Evolutionary conservation across 2,888 invertebrate genomes (phyloP).

Genomic region (Fragum sueziense): DNA sequence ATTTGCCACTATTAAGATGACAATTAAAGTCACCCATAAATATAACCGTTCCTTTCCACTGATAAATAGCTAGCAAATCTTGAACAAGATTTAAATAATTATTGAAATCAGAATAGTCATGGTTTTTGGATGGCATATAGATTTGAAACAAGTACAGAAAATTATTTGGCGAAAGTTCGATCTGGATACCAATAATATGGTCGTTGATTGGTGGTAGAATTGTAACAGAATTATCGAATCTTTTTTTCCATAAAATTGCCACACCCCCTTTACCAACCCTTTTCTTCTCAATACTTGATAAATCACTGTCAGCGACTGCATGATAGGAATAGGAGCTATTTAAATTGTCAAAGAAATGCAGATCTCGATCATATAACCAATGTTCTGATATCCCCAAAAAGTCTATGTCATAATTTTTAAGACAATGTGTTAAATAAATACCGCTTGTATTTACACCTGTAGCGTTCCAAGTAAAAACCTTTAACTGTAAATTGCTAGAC

Average conservation of each 20-base stretch:
- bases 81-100: background rate
- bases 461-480: background rate
- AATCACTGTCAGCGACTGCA: background rate
- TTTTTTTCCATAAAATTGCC: background rate
- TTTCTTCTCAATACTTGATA: background rate
- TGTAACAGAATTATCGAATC: background rate
- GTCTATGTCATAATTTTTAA: background rate
- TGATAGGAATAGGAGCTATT: background rate
- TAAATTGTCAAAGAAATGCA: background rate
- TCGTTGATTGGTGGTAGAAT: background rate
- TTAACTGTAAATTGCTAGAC: background rate
- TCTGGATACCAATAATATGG: conserved; percentile 4
- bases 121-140: conserved; percentile 10
- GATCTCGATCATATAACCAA: background rate
- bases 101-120: background rate
- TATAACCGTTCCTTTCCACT: background rate
- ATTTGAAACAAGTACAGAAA: conserved; percentile 13
- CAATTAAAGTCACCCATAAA: background rate
- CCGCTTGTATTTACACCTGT: background rate
- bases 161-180: background rate
- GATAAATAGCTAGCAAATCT: background rate
- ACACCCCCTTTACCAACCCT: background rate
- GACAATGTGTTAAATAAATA: background rate
- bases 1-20: background rate
- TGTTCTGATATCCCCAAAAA: background rate